These are phyloP conservation scores for Bombus confusus DNA, from an alignment of 1,140 invertebrate genomes.

Conservation along the genomic window DNA sequence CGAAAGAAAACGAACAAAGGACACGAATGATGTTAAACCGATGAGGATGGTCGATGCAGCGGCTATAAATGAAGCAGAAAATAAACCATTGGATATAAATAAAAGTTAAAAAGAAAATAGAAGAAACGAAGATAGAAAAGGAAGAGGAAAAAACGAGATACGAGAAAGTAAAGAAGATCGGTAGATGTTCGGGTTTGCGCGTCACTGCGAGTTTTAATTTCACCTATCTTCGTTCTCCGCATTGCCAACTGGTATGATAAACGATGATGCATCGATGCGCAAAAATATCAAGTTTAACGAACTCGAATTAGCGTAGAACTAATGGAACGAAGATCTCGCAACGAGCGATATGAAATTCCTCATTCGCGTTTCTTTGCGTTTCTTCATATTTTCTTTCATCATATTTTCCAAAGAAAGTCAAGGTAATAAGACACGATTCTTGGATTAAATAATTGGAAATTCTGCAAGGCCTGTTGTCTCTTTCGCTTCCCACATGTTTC, in stretches of 20 bases:
- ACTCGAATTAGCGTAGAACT: constrained; percentile 15
- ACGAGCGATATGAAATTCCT: background rate
- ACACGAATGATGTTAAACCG: constrained; percentile 26
- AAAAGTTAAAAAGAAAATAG: background rate
- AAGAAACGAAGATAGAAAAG: background rate
- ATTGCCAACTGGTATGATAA: constrained; percentile 23
- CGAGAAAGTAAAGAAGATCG: constrained; percentile 13
- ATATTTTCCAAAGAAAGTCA: background rate
- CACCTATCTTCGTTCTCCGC: background rate
- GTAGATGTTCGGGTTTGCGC: background rate
- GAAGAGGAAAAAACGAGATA: constrained; percentile 19
- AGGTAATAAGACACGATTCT: background rate
- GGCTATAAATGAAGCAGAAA: constrained; percentile 6
- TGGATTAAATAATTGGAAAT: background rate
- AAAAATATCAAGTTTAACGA: constrained; percentile 43
- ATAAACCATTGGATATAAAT: constrained; percentile 43
- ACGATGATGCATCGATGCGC: constrained; percentile 45
- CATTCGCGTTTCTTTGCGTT: too few species aligned
- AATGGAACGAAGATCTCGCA: constrained; percentile 8
- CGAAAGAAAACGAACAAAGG: constrained; percentile 3
- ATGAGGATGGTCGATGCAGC: constrained; percentile 47
- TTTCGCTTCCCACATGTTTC: background rate
- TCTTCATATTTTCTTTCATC: background rate
- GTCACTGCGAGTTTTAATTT: constrained; percentile 54
- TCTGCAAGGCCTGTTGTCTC: background rate